phyloP scores from a whole-genome alignment of 2,113 vertebrate species.

The Bufo gargarizans region DNA sequence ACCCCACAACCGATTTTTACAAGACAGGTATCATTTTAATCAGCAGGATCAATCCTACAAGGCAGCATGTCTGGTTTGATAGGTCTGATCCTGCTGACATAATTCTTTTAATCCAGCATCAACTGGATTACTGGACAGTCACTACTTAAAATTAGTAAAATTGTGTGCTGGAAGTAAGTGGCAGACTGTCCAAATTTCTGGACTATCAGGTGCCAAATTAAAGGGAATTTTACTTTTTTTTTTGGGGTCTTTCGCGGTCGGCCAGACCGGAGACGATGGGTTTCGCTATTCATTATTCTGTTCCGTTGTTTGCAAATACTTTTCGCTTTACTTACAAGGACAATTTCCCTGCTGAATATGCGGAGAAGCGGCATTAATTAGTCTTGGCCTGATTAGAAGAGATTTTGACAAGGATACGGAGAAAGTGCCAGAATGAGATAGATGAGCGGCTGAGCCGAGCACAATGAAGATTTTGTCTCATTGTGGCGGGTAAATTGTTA shows the following conservation, averaged over 20 bases:
- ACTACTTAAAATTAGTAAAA: too few species aligned
- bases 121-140: too few species aligned
- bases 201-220: not conserved
- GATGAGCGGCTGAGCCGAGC: slow-evolving; percentile 69
- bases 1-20: too few species aligned
- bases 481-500: slow-evolving; percentile 72
- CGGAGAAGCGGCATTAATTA: slow-evolving; percentile 70
- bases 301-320: slow-evolving; percentile 48
- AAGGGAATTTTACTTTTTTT: not conserved
- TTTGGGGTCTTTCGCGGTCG: not conserved
- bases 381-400: slow-evolving; percentile 67
- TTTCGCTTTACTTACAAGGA: slow-evolving; percentile 22
- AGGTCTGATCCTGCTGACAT: too few species aligned
- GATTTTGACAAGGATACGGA: slow-evolving; percentile 71
- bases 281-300: slow-evolving; percentile 26
- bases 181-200: not conserved
- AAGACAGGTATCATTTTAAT: too few species aligned
- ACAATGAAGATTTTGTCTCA: slow-evolving; percentile 72
- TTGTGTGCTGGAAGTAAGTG: too few species aligned
- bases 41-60: too few species aligned
- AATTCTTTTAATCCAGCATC: too few species aligned
- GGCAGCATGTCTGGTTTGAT: too few species aligned
- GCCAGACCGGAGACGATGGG: not conserved
- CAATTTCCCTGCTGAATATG: slow-evolving; percentile 67
- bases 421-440: slow-evolving; percentile 68